phyloP scores from a whole-genome alignment of 2,888 invertebrate species.

The Nemoura dubitans region DNA sequence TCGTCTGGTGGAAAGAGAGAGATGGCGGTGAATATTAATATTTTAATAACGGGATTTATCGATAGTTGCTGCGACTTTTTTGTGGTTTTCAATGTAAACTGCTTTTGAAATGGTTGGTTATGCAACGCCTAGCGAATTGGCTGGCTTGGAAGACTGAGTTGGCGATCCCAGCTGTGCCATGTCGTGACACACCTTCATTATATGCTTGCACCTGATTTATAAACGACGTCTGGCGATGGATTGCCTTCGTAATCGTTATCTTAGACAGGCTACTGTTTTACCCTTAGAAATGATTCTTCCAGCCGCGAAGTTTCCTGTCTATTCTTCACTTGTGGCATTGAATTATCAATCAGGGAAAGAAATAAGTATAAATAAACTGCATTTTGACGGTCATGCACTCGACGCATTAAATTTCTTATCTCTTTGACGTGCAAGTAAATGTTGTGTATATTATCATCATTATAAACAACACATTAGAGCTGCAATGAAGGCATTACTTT shows the following conservation, averaged over 20 bases:
- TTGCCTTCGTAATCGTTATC: background rate
- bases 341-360: background rate
- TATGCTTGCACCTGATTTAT: background rate
- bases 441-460: too few relatives aligned
- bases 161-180: background rate
- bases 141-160: background rate
- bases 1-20: background rate
- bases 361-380: too few relatives aligned
- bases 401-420: too few relatives aligned
- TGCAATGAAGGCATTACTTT: too few relatives aligned
- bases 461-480: too few relatives aligned
- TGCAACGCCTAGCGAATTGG: background rate
- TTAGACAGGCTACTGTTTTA: background rate
- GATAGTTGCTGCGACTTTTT: background rate
- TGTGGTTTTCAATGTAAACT: background rate
- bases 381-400: background rate
- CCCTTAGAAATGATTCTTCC: background rate
- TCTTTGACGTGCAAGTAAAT: too few relatives aligned
- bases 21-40: too few relatives aligned
- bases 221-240: background rate
- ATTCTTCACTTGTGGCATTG: too few relatives aligned
- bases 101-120: background rate
- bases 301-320: too few relatives aligned
- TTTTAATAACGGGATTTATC: conserved; percentile 1
- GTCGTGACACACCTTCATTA: background rate